Percentiles rank a stretch among this genome's conserved stretches.
phyloP scores from a whole-genome alignment of 2,888 invertebrate genomes.

The Drosophila formosana region DNA sequence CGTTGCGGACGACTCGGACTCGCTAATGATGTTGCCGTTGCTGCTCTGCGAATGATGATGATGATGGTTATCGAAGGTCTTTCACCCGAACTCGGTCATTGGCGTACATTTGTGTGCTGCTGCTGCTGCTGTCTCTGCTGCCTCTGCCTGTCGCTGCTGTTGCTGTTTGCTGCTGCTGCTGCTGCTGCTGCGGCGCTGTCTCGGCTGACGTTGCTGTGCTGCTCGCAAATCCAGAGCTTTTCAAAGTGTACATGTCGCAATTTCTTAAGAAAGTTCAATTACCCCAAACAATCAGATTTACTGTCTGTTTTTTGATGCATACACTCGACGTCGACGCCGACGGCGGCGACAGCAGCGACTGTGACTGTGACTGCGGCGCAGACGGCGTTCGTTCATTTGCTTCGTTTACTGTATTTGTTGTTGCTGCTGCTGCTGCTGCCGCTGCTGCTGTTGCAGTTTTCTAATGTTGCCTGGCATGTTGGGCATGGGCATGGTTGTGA shows the following conservation, averaged over 20 bases:
- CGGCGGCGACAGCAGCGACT: slow-evolving; percentile 13
- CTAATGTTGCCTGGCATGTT: slow-evolving; percentile 77
- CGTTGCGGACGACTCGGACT: slow-evolving; percentile 59
- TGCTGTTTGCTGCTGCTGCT: slow-evolving; percentile 31
- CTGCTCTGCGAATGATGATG: slow-evolving; percentile 81
- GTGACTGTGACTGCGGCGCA: slow-evolving; percentile 17
- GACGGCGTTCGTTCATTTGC: slow-evolving; percentile 63
- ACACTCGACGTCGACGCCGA: slow-evolving; percentile 63
- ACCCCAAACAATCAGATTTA: slow-evolving; percentile 84
- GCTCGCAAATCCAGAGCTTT: slow-evolving; percentile 84
- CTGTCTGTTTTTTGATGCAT: slow-evolving; percentile 83
- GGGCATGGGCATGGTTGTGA: slow-evolving; percentile 72
- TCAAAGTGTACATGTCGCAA: slow-evolving; percentile 84
- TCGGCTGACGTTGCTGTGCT: slow-evolving; percentile 54
- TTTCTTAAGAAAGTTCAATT: slow-evolving; percentile 85
- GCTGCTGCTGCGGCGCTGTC: slow-evolving; percentile 45
- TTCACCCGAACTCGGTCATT: slow-evolving; percentile 86
- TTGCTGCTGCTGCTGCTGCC: slow-evolving; percentile 32
- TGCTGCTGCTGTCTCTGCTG: slow-evolving; percentile 52
- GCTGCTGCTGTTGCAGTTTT: slow-evolving; percentile 69
- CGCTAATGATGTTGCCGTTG: slow-evolving; percentile 72
- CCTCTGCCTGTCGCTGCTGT: slow-evolving; percentile 39
- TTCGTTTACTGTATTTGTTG: slow-evolving; percentile 50
- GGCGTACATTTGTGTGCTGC: slow-evolving; percentile 85
- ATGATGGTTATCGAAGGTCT: slow-evolving; percentile 86